Base-by-base conservation (phyloP, 2,888 invertebrate genomes). In the Melitaea athalia region DNA sequence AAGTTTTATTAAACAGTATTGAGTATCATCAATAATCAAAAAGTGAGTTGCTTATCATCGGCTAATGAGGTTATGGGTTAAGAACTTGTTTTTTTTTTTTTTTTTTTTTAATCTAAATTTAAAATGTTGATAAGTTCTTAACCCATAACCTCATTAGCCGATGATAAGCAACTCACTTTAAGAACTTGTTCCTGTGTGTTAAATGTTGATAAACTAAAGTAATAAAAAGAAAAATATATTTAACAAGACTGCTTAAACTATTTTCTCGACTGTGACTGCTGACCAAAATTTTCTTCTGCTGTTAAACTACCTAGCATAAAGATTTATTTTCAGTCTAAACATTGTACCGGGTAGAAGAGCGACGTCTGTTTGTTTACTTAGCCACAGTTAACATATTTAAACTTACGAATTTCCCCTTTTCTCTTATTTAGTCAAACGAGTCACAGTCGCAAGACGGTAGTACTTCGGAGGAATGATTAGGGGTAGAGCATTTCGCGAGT, bases 361-460 rank as follows among this genome's bases (percentile, higher is more conserved):
- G 57, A 12, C 59, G 64, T 52, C 50, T 69, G 59, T 67, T 69
- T 69, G 31, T 67, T 59, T 64, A 33, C 45, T 55, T 24, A 50
- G 11, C n/a, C 14, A 45, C n/a, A 49, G 33, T 64, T 53, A 49
- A 67, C 50, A 33, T 67, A 69, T 64, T 69, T 60, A 63, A 59
- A 50, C 64, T 71, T 42, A 69, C 49, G 31, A 38, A 63, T 63
- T 67, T 42, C 50, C 12, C 64, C 49, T 38, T 62, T 64, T 50
- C 14, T 15, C 55, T 38, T 15, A 59, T 63, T 59, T 55, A 49
- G 55, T 64, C 17, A 50, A 69, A 53, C 50, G 38, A 38, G 33
- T 53, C 33, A 55, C 17, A 59, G 11, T 49, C 47, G 14, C 33
- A 50, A 33, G 50, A 45, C 42, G 61, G 17, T n/a, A 38, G 47